Conservation (phyloP, 2,888 invertebrate genomes). For the Phragmatobia fuliginosa region DNA sequence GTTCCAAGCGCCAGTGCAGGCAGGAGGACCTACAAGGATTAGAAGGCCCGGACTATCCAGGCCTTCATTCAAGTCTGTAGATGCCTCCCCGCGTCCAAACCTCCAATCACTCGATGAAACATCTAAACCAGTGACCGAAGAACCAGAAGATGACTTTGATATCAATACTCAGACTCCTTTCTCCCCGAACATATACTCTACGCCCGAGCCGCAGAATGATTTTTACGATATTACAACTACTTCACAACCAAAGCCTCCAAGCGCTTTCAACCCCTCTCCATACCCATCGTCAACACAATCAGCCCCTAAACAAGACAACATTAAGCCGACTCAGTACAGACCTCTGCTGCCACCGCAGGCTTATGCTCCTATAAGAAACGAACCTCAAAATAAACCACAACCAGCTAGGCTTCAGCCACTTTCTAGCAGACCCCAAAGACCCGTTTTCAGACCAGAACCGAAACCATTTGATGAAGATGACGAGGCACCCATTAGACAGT, state of each 20-base stretch:
- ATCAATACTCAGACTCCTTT: constrained; percentile 85
- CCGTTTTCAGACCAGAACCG: constrained; percentile 83
- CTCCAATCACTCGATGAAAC: constrained; percentile 83
- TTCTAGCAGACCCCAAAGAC: constrained; percentile 81
- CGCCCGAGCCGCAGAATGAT: constrained; percentile 80
- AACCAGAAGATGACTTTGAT: constrained; percentile 88
- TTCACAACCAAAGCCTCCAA: constrained; percentile 80
- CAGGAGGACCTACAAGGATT: constrained; percentile 67
- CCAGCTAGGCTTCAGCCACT: constrained; percentile 80
- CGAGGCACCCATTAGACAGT: constrained; percentile 79
- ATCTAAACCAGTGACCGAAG: constrained; percentile 89
- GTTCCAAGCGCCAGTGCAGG: constrained; percentile 65
- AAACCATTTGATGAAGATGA: constrained; percentile 81
- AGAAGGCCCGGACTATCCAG: constrained; percentile 77
- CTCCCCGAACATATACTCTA: constrained; percentile 74
- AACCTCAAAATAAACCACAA: constrained; percentile 72
- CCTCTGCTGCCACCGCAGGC: constrained; percentile 72
- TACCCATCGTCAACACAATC: constrained; percentile 78
- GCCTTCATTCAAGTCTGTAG: constrained; percentile 81
- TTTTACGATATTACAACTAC: constrained; percentile 79
- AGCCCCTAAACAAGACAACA: constrained; percentile 72
- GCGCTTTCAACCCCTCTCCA: constrained; percentile 75
- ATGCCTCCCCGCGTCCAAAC: constrained; percentile 76
- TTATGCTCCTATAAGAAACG: constrained; percentile 76
- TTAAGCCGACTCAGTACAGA: constrained; percentile 80